These are phyloP conservation scores for Invenusta paracnida DNA, from an alignment of 2,888 invertebrate genomes.

Conservation along the genomic window DNA sequence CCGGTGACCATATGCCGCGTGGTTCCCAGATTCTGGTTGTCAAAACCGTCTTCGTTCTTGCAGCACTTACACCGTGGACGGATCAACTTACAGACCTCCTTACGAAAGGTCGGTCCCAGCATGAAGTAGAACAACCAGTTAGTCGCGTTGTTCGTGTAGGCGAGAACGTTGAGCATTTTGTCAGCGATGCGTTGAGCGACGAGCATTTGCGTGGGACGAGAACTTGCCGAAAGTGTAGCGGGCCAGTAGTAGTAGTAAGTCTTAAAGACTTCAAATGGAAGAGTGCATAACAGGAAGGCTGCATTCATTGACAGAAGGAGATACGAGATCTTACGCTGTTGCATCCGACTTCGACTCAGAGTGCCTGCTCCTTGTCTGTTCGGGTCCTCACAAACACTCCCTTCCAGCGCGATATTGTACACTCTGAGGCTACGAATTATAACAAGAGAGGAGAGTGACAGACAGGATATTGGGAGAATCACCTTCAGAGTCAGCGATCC, in stretches of 20 bases:
- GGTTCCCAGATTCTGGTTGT: no score
- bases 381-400: background rate
- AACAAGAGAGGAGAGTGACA: constrained; percentile 16
- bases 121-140: constrained; percentile 44
- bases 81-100: constrained; percentile 65
- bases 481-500: constrained; percentile 37
- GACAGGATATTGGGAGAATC: constrained; percentile 35
- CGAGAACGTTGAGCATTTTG: constrained; percentile 37
- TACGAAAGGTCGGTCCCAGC: constrained; percentile 40
- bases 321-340: constrained; percentile 39
- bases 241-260: constrained; percentile 26
- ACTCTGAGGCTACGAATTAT: constrained; percentile 36
- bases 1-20: no score
- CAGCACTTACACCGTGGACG: constrained; percentile 62
- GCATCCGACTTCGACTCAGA: constrained; percentile 14
- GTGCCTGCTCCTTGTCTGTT: background rate
- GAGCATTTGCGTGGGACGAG: background rate
- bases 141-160: constrained; percentile 43
- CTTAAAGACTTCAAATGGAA: constrained; percentile 42
- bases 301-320: constrained; percentile 39
- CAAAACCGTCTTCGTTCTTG: no score
- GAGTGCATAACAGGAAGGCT: constrained; percentile 40
- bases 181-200: constrained; percentile 24
- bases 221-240: background rate
- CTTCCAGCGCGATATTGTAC: constrained; percentile 4